phyloP scores from a whole-genome alignment of 2,113 vertebrate genomes.

The Stercorarius parasiticus region DNA sequence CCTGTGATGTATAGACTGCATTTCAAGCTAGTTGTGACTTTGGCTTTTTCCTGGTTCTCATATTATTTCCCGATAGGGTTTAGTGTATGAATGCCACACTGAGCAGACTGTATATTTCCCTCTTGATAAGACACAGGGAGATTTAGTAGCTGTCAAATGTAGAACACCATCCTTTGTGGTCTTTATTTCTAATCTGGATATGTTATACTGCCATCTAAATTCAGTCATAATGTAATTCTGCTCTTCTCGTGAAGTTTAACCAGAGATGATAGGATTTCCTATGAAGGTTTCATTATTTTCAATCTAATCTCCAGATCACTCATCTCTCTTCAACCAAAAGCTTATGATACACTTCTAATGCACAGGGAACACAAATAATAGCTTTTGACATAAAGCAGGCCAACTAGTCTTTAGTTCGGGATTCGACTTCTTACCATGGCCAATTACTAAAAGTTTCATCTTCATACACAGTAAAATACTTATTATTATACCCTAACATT shows the following conservation, averaged over 20 bases:
- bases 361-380: background rate
- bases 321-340: background rate
- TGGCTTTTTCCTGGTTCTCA: background rate
- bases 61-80: background rate
- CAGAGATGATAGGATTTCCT: background rate
- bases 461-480: background rate
- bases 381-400: background rate
- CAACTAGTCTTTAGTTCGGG: background rate
- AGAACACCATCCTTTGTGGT: background rate
- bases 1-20: background rate
- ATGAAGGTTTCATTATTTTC: background rate
- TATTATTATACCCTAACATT: background rate
- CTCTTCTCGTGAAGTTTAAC: background rate
- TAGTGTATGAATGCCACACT: background rate
- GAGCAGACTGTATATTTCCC: background rate
- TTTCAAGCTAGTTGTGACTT: background rate
- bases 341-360: background rate
- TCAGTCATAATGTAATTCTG: background rate
- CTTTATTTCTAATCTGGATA: background rate
- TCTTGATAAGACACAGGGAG: background rate
- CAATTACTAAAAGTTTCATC: background rate
- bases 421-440: background rate
- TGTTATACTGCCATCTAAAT: background rate
- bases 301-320: background rate
- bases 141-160: background rate